Base-by-base conservation (phyloP, 2,797 vertebrate genomes). In the Liparis tanakae region DNA sequence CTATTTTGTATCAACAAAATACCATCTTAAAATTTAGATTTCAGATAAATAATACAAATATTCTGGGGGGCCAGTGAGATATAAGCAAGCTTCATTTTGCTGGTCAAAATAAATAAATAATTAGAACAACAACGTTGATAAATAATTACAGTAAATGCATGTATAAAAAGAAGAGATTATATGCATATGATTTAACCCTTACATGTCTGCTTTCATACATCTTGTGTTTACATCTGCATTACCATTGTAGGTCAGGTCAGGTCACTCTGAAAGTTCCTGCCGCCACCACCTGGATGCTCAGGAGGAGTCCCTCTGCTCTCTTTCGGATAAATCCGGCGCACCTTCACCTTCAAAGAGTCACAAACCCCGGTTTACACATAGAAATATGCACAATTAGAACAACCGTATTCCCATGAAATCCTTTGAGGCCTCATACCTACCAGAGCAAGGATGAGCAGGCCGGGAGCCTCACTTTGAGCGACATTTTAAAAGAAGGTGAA, bases 251-350 rank as follows among this genome's bases (percentile, higher is more conserved):
- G 34, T 78, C n/a, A 64, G 67, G 25, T 78, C n/a, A 64, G 67
- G 25, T 64, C 55, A 74, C 48, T 53, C 53, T 58, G 14, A 30
- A 30, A 70, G 79, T 85, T 79, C 67, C 51, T 87, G 87, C 85
- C 77, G 84, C 89, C 90, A 84, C 84, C 84, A 4, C 30, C 77
- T 87, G 75, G 77, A 83, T 41, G 48, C 63, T 60, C 55, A 67
- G 61, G 51, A 70, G 55, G 12, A 39, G 7, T 14, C 51, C 25
- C 56, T 77, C 69, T 67, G 46, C 70, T 56, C 53, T 22, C 43
- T 48, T 34, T 67, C 59, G 68, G 41, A 22, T 69, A 30, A 73
- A 70, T 70, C 65, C 76, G 67, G 30, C 5, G 12, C 54, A 41
- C 14, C n/a, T 43, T 69, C 70, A 37, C 12, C 20, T n/a, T 57